A percentile compares a stretch with the other conserved stretches of the same genome.
phyloP scores from a whole-genome alignment of 2,797 vertebrate genomes.

The Erithacus rubecula region DNA sequence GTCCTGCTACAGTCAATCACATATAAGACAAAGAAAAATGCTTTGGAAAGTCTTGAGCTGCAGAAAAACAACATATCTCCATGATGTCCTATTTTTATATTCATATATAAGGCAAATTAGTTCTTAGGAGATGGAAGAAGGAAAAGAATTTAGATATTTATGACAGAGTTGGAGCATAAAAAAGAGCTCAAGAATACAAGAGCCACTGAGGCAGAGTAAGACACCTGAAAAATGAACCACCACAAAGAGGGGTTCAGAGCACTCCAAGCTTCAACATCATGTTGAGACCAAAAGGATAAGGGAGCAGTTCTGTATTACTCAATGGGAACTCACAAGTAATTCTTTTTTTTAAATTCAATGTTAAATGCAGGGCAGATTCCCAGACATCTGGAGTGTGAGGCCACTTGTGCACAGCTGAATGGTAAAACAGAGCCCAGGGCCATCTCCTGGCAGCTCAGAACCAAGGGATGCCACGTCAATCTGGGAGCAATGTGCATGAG shows the following conservation, averaged over 20 bases:
- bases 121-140: background rate
- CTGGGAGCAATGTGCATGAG: background rate
- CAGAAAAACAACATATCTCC: background rate
- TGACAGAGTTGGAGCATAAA: background rate
- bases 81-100: background rate
- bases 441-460: background rate
- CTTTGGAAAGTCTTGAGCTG: background rate
- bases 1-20: background rate
- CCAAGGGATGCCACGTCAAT: background rate
- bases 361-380: background rate
- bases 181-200: background rate
- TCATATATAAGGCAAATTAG: background rate
- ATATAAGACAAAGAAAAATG: background rate
- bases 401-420: background rate
- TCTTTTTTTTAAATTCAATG: background rate
- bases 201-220: background rate
- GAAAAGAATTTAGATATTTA: background rate
- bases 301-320: background rate
- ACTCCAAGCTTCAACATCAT: background rate
- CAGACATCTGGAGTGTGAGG: background rate
- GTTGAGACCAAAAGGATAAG: background rate
- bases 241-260: background rate
- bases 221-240: background rate
- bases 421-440: background rate
- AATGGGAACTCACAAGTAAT: background rate